These are phyloP conservation scores for Myrmecophaga tridactyla DNA, from an alignment of 2,113 vertebrate species.

Conservation along the genomic window DNA sequence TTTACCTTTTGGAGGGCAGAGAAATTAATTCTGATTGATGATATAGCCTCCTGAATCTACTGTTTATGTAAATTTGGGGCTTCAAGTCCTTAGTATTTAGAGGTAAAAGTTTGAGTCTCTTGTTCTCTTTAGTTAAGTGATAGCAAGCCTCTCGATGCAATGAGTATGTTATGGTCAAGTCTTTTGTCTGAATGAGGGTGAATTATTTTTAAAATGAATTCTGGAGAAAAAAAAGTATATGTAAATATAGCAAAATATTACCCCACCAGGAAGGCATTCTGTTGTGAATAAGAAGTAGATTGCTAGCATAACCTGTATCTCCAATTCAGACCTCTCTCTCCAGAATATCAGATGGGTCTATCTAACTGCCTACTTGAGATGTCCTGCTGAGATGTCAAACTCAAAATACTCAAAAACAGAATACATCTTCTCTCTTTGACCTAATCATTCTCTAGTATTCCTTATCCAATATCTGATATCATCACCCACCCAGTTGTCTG, in stretches of 20 bases:
- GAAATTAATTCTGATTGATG: background rate
- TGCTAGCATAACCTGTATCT: background rate
- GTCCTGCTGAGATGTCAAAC: background rate
- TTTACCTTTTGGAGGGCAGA: background rate
- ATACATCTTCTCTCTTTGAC: background rate
- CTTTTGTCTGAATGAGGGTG: background rate
- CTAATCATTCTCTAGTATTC: background rate
- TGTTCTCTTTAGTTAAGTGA: background rate
- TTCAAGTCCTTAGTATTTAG: background rate
- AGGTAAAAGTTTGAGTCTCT: background rate
- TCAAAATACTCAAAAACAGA: background rate
- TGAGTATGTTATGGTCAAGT: background rate
- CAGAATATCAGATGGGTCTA: background rate
- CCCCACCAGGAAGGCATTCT: background rate
- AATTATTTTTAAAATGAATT: background rate
- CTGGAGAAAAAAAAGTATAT: background rate
- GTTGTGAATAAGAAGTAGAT: background rate
- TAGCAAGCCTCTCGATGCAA: background rate
- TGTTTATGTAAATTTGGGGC: background rate
- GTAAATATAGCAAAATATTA: background rate
- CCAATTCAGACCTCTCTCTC: background rate
- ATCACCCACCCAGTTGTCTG: background rate
- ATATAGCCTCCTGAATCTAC: background rate
- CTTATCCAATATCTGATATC: background rate
- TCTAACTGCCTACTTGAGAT: background rate